Evolutionary conservation across 92 coral and sea anemone genomes (phyloP).

Genomic region (Micromussa lordhowensis): DNA sequence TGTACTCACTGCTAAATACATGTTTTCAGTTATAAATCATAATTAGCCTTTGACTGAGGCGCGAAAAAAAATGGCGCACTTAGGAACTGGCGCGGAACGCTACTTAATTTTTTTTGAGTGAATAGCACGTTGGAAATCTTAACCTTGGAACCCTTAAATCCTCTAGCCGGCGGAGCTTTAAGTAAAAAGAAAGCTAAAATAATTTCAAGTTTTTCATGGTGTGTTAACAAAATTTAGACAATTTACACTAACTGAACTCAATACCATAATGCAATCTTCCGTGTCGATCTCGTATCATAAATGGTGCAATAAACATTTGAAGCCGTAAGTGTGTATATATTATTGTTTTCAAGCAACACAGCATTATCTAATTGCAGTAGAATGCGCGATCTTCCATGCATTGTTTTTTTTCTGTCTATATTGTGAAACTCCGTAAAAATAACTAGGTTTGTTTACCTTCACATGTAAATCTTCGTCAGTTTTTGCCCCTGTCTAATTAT

Average conservation of each 20-base stretch:
- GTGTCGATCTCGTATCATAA: background rate
- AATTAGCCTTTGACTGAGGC: conserved; percentile 16
- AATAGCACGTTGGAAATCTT: background rate
- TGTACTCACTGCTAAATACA: background rate
- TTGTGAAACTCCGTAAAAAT: background rate
- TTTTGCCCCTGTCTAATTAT: background rate
- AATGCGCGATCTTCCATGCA: no score
- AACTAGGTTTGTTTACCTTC: background rate
- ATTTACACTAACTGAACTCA: background rate
- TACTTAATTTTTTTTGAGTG: background rate
- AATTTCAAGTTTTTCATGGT: background rate
- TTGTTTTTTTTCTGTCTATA: no score
- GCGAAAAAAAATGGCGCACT: conserved; percentile 7
- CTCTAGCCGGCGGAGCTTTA: background rate
- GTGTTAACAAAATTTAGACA: background rate
- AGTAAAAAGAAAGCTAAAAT: background rate
- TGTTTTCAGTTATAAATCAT: conserved; percentile 11
- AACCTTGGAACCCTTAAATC: background rate
- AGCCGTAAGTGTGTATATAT: no score
- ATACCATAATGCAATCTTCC: background rate
- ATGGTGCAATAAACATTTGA: no score
- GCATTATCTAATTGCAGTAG: no score
- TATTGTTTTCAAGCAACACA: no score
- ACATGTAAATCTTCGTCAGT: background rate
- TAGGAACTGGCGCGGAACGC: conserved; percentile 12